Base-by-base conservation (phyloP, 92 coral and sea anemone species). In the Siderastrea siderea region DNA sequence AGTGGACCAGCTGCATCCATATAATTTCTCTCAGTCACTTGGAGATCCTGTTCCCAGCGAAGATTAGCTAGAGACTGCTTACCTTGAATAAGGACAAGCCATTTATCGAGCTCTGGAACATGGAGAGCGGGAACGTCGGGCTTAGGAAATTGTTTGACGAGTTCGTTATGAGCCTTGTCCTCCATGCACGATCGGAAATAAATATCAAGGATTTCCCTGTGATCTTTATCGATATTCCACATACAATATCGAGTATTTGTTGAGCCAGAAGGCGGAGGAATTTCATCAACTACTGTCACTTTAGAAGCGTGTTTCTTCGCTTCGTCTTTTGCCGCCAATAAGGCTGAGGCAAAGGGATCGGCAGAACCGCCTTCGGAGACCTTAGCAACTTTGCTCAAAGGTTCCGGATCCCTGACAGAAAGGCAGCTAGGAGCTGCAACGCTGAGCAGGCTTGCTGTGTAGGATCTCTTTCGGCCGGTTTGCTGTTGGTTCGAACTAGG, bases 261-360 rank as follows among this genome's bases (percentile, higher is more conserved):
- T 45, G 58, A 79, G 54, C 84, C 74, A 4, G 49, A 68, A 68
- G 84, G 70, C 19, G 84, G 84, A 5, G 84, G 84, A 48, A 79
- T 79, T 26, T 26, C 38, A 26, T 26, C 38, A 26, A 26, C 38
- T 26, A 26, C 38, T 26, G 38, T 26, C 38, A 26, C 38, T 26
- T 79, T 79, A 2, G 74, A 79, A 52, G 61, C 50, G 73, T 79
- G 84, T 26, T 44, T 46, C 51, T 79, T 79, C 43, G 74, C 84
- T 63, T 79, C 84, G 3, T 63, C 53, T 79, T 79, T 79, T 63
- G 84, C 74, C 84, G 84, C 84, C 84, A 79, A 79, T 44, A 63
- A 52, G 1, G 84, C 72, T 2, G 84, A 15, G 74, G 84, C 84
- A 79, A 79, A 79, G 54, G 84, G 84, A 79, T 79, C 84, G 14